Conservation (phyloP, 92 coral and sea anemone genomes). For the Porites divaricata region DNA sequence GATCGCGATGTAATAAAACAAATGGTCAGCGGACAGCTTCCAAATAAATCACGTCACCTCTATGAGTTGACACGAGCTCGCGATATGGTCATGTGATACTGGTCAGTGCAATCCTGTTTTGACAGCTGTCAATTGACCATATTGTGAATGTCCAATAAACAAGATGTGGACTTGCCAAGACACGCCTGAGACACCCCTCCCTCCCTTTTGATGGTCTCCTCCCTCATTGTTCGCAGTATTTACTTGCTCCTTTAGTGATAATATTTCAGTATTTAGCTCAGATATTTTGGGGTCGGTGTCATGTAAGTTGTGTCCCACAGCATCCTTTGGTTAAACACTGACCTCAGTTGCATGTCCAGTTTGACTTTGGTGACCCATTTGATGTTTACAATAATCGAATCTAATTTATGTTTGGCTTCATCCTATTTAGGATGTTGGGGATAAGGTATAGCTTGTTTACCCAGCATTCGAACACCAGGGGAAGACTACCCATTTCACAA, state of each 20-base stretch:
- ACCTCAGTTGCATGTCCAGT: background rate
- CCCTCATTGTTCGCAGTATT: conserved; percentile 16
- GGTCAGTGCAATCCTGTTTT: too few relatives aligned
- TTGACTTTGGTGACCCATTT: conserved; percentile 1
- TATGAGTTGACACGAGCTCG: too few relatives aligned
- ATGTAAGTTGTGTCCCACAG: conserved; percentile 10
- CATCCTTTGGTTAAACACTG: conserved; percentile 6
- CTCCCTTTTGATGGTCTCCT: too few relatives aligned
- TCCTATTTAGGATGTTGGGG: conserved; percentile 12
- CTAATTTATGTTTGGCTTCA: conserved; percentile 38
- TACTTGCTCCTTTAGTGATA: conserved; percentile 19
- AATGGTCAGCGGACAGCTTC: too few relatives aligned
- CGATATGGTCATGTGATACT: too few relatives aligned
- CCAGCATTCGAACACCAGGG: conserved; percentile 55
- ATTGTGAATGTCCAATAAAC: too few relatives aligned
- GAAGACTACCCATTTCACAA: conserved; percentile 39
- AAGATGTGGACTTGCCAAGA: too few relatives aligned
- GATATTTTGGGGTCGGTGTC: conserved; percentile 25
- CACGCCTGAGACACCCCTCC: too few relatives aligned
- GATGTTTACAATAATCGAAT: background rate
- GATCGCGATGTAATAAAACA: too few relatives aligned
- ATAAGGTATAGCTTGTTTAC: conserved; percentile 44
- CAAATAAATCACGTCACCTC: too few relatives aligned
- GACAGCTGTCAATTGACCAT: too few relatives aligned
- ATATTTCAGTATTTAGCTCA: conserved; percentile 26